Base-by-base conservation (phyloP, 53 echinoderm and acorn worm genomes). In the Paelopatides confundens region DNA sequence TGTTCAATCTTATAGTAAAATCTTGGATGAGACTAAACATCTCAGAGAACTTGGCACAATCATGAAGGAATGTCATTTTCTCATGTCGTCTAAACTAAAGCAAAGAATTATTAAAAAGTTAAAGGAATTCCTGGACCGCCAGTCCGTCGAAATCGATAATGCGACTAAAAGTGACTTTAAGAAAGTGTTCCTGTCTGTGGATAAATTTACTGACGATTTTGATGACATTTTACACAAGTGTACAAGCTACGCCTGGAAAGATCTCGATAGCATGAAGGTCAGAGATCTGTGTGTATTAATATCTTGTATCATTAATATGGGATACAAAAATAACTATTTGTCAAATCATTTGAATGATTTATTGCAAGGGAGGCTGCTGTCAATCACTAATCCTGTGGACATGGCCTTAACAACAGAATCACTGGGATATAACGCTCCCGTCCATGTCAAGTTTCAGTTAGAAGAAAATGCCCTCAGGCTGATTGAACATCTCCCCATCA, bases 31-130 rank as follows among this genome's bases (percentile, higher is more conserved):
- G 69, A 87, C 87, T 1, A 91, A 88, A 43, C 86, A 90, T 62
- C 87, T 94, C 81, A 86, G 93, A 23, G 93, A 94, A 78, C 79
- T 93, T 11, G 88, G 91, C 33, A 88, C 89, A 35, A 93, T 88
- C 89, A 94, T 94, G 94, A 81, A 87, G 51, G 92, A 88, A 68
- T 86, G 82, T 31, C 81, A 90, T 33, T 54, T 76, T 40, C 69
- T 94, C 12, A 76, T 90, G 62, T 83, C 93, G 8, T 35, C 54
- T 1, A 31, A 64, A 17, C 48, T 91, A 18, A 69, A 89, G 53
- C 66, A 52, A 10, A 85, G 81, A 24, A 52, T 93, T 47, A 79
- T 67, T 36, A 71, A 81, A 51, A 93, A 91, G 77, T 82, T 89
- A 30, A 74, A 65, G 11, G 88, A 91, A 54, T 68, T 95, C 13